These are phyloP conservation scores for Pyrgus malvae DNA, from an alignment of 2,888 invertebrate genomes.

Conservation along the genomic window DNA sequence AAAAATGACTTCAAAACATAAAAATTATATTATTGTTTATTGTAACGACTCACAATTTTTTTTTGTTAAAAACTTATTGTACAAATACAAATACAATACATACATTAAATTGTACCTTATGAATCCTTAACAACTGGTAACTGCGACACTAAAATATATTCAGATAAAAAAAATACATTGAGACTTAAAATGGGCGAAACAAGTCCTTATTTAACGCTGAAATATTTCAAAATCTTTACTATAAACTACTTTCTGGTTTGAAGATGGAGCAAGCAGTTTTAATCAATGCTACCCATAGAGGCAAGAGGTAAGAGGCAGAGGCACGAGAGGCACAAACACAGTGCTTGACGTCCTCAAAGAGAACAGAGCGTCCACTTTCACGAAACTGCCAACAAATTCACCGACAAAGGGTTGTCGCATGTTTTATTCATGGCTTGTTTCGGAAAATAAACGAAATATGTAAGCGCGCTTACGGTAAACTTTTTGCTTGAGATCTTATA, in stretches of 20 bases:
- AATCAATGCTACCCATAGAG: conserved; percentile 44
- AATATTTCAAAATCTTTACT: too few species aligned
- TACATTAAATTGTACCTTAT: too few species aligned
- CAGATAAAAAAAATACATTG: too few species aligned
- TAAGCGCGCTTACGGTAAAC: conserved; percentile 24
- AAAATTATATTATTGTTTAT: too few species aligned
- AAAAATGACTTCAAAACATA: too few species aligned
- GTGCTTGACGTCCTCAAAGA: conserved; percentile 44
- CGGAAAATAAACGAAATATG: conserved; percentile 28
- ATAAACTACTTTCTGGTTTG: background rate
- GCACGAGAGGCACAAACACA: conserved; percentile 41
- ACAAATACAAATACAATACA: too few species aligned
- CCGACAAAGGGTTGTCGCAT: conserved; percentile 37
- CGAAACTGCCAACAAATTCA: conserved; percentile 46
- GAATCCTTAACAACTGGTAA: too few species aligned
- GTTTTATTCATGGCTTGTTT: conserved; percentile 41
- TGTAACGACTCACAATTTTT: too few species aligned
- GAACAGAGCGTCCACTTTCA: conserved; percentile 39
- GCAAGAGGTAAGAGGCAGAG: conserved; percentile 31
- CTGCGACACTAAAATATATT: too few species aligned
- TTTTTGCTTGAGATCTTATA: conserved; percentile 14
- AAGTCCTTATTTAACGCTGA: too few species aligned
- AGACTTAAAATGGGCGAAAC: too few species aligned
- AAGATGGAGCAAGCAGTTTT: conserved; percentile 22
- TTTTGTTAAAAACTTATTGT: too few species aligned